A percentile compares a stretch with the other conserved stretches of the same genome.
Evolutionary conservation across 2,797 vertebrate species (phyloP).

Genomic region (Threskiornis aethiopicus): DNA sequence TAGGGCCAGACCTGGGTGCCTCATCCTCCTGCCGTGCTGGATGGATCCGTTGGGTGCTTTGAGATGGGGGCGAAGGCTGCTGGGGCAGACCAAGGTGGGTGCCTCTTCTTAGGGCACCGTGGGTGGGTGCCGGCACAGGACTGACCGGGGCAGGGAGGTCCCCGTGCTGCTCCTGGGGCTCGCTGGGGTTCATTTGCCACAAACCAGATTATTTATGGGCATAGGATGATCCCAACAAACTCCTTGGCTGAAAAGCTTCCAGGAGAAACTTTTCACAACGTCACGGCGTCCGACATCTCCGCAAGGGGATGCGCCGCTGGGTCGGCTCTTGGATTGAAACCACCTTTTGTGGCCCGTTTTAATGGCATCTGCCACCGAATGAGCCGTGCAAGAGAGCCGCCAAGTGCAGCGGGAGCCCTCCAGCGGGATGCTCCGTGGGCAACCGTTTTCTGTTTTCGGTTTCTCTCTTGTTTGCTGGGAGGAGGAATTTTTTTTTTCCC

Average conservation of each 20-base stretch:
- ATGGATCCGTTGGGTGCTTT: not conserved
- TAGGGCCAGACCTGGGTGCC: not conserved
- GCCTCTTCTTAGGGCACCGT: rapidly evolving
- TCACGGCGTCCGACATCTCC: rapidly evolving
- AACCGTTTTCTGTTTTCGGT: rapidly evolving
- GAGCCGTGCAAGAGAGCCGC: not conserved
- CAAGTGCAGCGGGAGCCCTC: not conserved
- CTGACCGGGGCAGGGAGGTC: not conserved
- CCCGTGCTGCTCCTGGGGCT: not conserved
- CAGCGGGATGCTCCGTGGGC: not conserved
- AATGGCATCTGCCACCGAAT: not conserved
- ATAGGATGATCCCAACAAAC: not conserved
- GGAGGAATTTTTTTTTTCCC: not conserved
- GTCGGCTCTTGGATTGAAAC: rapidly evolving
- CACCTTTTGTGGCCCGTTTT: not conserved
- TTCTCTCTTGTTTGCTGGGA: not conserved
- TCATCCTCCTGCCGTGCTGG: not conserved
- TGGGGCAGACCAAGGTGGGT: not conserved
- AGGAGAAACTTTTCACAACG: not conserved
- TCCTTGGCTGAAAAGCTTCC: not conserved
- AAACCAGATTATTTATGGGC: not conserved
- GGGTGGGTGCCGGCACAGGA: not conserved
- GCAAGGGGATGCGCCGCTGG: not conserved
- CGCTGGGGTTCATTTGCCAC: rapidly evolving
- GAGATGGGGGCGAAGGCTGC: not conserved